Base-by-base conservation (phyloP, 2,888 invertebrate genomes). In the Heliothis peltigera region DNA sequence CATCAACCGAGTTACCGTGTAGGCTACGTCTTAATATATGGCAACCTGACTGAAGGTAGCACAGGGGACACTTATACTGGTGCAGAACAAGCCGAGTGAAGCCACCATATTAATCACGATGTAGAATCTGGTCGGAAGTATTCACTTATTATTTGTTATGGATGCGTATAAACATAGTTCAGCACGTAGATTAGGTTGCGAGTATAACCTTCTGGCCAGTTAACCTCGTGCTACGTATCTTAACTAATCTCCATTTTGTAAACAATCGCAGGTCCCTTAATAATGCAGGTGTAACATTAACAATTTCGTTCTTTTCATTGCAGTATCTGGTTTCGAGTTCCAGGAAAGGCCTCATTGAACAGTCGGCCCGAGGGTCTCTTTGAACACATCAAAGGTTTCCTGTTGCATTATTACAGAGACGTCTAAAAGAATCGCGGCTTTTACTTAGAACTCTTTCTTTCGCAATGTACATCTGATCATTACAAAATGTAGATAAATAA, bases 51-150 rank as follows among this genome's bases (percentile, higher is more conserved):
- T 39, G 25, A 39, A 7, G 6, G 1, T 46, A n/a, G 15, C n/a
- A 28, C 28, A 39, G 54, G 8, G 18, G 8, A 7, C 18, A 5
- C 8, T 0, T 17, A 2, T 18, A 28, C 25, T 22, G 7, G n/a
- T 32, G 2, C 19, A 35, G n/a, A 10, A n/a, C 42, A 51, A 39
- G 2, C n/a, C 10, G 42, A 25, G 15, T 42, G 19, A 71, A 28
- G 15, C 21, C 35, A 43, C 35, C 4, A 54, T 70, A 44, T 32
- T 55, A 70, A 49, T 32, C 25, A n/a, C 1, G 12, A 53, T 25
- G 49, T 8, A 21, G 12, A 32, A 25, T 17, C 0, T 48, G 39
- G 3, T 4, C 4, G 5, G 6, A 39, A 15, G n/a, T n/a, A 39
- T 39, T 4, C 39, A 39, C 39, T 39, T 39, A n/a, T 39, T 39